Conservation (phyloP, 1,140 invertebrate genomes). For the Drosophila seguyi region DNA sequence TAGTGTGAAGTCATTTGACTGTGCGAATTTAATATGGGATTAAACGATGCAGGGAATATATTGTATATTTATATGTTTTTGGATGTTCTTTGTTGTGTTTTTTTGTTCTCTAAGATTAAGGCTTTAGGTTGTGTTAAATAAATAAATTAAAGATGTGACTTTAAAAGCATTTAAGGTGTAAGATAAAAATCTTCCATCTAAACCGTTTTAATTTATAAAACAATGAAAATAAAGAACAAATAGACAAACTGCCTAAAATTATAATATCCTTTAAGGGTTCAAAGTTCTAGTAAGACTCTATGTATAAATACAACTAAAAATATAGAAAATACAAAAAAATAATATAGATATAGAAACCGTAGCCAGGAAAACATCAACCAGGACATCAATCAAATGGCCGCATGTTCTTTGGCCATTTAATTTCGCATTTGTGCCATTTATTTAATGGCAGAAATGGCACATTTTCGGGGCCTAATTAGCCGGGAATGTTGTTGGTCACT, state of each 20-base stretch:
- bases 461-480: conserved; percentile 56
- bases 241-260: too few species aligned
- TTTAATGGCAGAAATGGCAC: conserved; percentile 39
- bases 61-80: not conserved
- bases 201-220: too few species aligned
- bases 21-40: conserved; percentile 38
- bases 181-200: not conserved
- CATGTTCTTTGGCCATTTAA: conserved; percentile 39
- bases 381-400: conserved; percentile 57
- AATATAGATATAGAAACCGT: conserved; percentile 4
- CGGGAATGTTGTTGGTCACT: conserved; percentile 10
- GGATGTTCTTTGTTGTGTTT: not conserved
- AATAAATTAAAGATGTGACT: not conserved
- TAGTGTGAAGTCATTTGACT: conserved; percentile 68
- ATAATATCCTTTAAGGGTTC: too few species aligned
- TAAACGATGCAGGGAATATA: conserved; percentile 33
- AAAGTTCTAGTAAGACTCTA: not conserved
- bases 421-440: conserved; percentile 56
- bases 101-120: not conserved
- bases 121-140: not conserved
- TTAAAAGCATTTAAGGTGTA: not conserved
- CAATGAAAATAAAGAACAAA: too few species aligned
- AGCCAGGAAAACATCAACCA: not conserved
- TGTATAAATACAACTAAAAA: not conserved
- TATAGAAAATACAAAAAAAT: not conserved